phyloP scores from a whole-genome alignment of 2,797 vertebrate genomes.

The Carapus acus region DNA sequence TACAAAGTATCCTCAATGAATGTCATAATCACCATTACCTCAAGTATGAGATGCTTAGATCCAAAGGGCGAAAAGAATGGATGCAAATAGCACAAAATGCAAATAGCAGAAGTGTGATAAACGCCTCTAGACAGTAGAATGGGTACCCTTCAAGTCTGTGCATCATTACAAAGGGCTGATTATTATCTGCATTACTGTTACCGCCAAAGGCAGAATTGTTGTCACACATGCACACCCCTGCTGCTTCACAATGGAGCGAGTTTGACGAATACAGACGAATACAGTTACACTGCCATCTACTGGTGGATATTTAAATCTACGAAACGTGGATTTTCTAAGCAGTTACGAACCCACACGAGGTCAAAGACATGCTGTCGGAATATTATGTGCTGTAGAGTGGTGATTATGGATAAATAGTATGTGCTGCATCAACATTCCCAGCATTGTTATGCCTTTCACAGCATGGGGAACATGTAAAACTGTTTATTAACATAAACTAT shows the following conservation, averaged over 20 bases:
- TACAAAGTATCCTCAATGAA: constrained; percentile 6
- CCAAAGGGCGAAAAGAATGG: constrained; percentile 9
- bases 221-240: constrained; percentile 15
- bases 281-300: constrained; percentile 59
- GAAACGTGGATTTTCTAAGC: constrained; percentile 14
- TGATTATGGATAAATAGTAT: neutral
- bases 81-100: neutral
- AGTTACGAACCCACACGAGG: neutral
- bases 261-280: constrained; percentile 28
- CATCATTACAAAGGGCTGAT: constrained; percentile 12
- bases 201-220: constrained; percentile 15
- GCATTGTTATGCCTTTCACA: neutral
- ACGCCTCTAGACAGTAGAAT: constrained; percentile 6
- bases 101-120: constrained; percentile 3
- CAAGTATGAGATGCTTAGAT: constrained; percentile 3
- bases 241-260: constrained; percentile 28
- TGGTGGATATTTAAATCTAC: constrained; percentile 43
- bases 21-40: neutral
- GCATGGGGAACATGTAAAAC: neutral
- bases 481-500: neutral
- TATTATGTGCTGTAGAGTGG: neutral
- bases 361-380: neutral
- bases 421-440: neutral
- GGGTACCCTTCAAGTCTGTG: constrained; percentile 7
- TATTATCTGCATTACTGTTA: constrained; percentile 23